Evolutionary conservation across 1,140 invertebrate species (phyloP).

Genomic region (Physella acuta): DNA sequence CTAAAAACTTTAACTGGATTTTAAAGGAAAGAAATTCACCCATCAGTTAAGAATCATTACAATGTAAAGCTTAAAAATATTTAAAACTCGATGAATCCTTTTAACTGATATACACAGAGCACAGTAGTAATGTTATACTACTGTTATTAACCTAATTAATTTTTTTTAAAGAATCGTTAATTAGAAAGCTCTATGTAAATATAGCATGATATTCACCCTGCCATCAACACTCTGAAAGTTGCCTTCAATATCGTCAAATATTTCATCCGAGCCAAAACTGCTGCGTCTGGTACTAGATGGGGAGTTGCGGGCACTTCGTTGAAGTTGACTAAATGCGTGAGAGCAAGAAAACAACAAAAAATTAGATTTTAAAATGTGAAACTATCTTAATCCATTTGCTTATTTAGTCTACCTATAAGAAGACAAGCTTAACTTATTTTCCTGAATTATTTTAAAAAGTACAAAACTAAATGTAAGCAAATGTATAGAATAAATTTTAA

Average conservation of each 20-base stretch:
- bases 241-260: constrained; percentile 55
- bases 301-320: constrained; percentile 35
- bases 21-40: too few relatives aligned
- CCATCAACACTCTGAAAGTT: constrained; percentile 52
- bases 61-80: too few relatives aligned
- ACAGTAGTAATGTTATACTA: too few relatives aligned
- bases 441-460: neutral
- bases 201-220: constrained; percentile 47
- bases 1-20: constrained; percentile 45
- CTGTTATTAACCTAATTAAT: too few relatives aligned
- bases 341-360: neutral
- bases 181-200: too few relatives aligned
- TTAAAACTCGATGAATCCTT: too few relatives aligned
- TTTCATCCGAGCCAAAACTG: constrained; percentile 43
- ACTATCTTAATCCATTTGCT: too few relatives aligned
- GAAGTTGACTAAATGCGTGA: constrained; percentile 42
- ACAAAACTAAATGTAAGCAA: neutral
- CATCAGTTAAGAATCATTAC: too few relatives aligned
- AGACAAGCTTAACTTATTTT: neutral
- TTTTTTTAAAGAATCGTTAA: too few relatives aligned
- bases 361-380: neutral
- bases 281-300: constrained; percentile 30
- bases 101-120: too few relatives aligned
- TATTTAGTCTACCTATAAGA: too few relatives aligned
- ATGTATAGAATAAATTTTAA: neutral